Evolutionary conservation across 2,797 vertebrate species (phyloP).

Genomic region (Hephaestus fuliginosus): DNA sequence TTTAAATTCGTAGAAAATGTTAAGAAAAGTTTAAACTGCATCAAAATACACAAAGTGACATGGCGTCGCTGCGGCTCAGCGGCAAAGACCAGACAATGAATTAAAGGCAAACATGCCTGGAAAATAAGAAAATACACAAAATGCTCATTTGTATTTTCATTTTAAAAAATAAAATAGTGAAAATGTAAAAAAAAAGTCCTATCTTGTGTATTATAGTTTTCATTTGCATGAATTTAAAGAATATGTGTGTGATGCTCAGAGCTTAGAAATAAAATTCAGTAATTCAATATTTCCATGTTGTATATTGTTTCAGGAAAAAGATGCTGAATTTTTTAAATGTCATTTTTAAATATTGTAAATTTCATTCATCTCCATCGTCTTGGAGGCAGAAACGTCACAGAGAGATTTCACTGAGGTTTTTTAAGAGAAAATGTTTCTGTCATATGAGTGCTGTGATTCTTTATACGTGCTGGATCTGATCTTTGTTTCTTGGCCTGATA

Average conservation of each 20-base stretch:
- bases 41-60: neutral
- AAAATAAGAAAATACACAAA: neutral
- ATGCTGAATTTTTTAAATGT: neutral
- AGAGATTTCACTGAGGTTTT: neutral
- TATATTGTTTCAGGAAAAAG: neutral
- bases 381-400: neutral
- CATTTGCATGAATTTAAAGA: neutral
- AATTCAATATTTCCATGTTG: neutral
- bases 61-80: no score
- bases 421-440: neutral
- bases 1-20: neutral
- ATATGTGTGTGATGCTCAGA: neutral
- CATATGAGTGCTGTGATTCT: neutral
- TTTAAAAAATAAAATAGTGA: neutral
- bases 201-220: neutral
- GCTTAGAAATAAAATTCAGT: neutral
- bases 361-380: neutral
- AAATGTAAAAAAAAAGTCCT: neutral
- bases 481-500: neutral
- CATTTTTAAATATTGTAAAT: neutral
- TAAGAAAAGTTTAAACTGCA: neutral
- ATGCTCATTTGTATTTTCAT: neutral
- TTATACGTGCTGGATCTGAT: neutral
- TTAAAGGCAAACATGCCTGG: neutral
- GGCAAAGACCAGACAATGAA: neutral